phyloP scores from a whole-genome alignment of 2,888 invertebrate genomes.

The Drosophila buzzatii region DNA sequence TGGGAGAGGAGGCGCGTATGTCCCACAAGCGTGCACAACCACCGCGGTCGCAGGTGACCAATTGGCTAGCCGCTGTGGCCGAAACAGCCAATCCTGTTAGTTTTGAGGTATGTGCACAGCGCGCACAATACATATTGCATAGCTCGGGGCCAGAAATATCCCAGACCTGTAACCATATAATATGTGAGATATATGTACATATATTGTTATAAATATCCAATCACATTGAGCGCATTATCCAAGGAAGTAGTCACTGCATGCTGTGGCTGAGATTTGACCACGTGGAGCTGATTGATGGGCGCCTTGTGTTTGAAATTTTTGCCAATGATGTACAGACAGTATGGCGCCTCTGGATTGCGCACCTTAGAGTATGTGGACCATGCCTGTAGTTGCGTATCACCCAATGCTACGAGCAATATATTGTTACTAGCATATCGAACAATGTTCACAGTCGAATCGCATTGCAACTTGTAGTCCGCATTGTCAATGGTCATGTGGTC shows the following conservation, averaged over 20 bases:
- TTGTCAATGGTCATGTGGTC: slow-evolving; percentile 59
- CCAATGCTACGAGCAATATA: slow-evolving; percentile 79
- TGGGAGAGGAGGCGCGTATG: slow-evolving; percentile 42
- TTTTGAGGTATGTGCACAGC: slow-evolving; percentile 51
- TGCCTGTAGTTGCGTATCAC: slow-evolving; percentile 79
- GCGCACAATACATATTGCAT: slow-evolving; percentile 48
- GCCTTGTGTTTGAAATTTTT: slow-evolving; percentile 78
- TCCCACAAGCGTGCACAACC: slow-evolving; percentile 67
- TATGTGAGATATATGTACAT: not conserved
- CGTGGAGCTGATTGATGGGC: slow-evolving; percentile 78
- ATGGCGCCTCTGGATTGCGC: slow-evolving; percentile 70
- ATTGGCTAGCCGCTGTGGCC: slow-evolving; percentile 25
- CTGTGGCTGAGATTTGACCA: slow-evolving; percentile 65
- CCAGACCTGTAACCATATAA: slow-evolving; percentile 77
- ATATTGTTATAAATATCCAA: not conserved
- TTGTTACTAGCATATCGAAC: slow-evolving; percentile 77
- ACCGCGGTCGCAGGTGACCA: slow-evolving; percentile 66
- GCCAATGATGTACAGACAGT: slow-evolving; percentile 82
- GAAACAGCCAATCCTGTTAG: slow-evolving; percentile 60
- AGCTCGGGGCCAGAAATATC: slow-evolving; percentile 82
- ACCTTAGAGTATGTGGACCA: slow-evolving; percentile 84
- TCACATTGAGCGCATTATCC: slow-evolving; percentile 82
- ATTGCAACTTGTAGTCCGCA: slow-evolving; percentile 76
- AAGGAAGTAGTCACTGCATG: slow-evolving; percentile 79
- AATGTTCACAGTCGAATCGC: slow-evolving; percentile 77